A percentile compares a stretch with the other conserved stretches of the same genome.
Conservation (phyloP, 35 echinoderm and acorn worm species). For the Strongylocentrotus purpuratus region DNA sequence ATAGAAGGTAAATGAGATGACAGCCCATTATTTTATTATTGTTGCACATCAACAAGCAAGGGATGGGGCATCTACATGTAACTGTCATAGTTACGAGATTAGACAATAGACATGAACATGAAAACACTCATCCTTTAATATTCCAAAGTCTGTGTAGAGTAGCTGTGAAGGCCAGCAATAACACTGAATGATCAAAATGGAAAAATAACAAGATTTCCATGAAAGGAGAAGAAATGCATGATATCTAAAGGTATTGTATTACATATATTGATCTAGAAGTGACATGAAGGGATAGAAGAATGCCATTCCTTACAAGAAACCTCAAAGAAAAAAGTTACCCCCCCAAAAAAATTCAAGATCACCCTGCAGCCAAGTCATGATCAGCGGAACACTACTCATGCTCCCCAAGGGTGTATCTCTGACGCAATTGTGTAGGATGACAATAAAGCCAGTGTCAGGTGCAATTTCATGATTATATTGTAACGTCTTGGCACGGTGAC, state of each 20-base stretch:
- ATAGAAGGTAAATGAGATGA: too few species aligned
- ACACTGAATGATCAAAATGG: too few species aligned
- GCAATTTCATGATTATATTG: not conserved
- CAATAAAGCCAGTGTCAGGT: not conserved
- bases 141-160: too few species aligned
- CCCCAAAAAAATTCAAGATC: not conserved
- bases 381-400: not conserved
- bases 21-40: too few species aligned
- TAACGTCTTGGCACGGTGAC: not conserved
- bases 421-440: conserved; percentile 14
- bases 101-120: too few species aligned
- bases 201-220: too few species aligned
- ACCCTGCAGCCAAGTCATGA: not conserved
- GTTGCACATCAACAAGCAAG: too few species aligned
- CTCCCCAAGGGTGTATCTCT: not conserved
- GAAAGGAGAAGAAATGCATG: too few species aligned
- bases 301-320: not conserved
- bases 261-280: not conserved
- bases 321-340: not conserved
- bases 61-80: too few species aligned
- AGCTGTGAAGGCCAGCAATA: too few species aligned
- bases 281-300: not conserved
- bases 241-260: not conserved
- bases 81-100: too few species aligned
- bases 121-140: too few species aligned